phyloP scores from a whole-genome alignment of 2,113 vertebrate genomes.

The Hoplias malabaricus region DNA sequence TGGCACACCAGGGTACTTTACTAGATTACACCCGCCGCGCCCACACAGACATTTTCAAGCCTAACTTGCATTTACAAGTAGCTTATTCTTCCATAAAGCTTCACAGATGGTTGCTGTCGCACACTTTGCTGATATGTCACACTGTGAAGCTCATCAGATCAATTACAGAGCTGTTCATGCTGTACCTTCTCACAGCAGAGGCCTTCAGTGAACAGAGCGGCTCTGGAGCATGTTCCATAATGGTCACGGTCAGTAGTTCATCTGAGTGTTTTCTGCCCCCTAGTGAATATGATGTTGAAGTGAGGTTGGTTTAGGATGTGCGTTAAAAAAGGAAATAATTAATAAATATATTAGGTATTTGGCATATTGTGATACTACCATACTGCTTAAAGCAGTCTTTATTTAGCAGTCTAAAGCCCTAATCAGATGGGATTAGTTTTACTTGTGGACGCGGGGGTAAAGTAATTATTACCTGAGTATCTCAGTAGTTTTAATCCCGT shows the following conservation, averaged over 20 bases:
- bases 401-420: no score
- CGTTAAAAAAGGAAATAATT: no score
- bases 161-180: background rate
- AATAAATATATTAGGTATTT: no score
- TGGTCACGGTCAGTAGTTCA: background rate
- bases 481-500: no score
- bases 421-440: no score
- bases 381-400: no score
- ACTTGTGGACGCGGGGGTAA: no score
- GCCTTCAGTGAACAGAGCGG: background rate
- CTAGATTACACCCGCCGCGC: conserved; percentile 45
- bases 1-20: conserved; percentile 41
- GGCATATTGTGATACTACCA: no score
- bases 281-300: background rate
- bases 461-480: no score
- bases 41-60: conserved; percentile 34
- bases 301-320: background rate
- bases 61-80: conserved; percentile 16
- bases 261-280: background rate
- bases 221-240: background rate
- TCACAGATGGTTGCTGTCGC: background rate
- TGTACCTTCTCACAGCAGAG: background rate
- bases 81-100: background rate
- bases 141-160: background rate
- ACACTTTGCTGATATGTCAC: background rate